These are phyloP conservation scores for Crossaster papposus DNA, from an alignment of 53 echinoderm and acorn worm genomes.

Conservation along the genomic window DNA sequence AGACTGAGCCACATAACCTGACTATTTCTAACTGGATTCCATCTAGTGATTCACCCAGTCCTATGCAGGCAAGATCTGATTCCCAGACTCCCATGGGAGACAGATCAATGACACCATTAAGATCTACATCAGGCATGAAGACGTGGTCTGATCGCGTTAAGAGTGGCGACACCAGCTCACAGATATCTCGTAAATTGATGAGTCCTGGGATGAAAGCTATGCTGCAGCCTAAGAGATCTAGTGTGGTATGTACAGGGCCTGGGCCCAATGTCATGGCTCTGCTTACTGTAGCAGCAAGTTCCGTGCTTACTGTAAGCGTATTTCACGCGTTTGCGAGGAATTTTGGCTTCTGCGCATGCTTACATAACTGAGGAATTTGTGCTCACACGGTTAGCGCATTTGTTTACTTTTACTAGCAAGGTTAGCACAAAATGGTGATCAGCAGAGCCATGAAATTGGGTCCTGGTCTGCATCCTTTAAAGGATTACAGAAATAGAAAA, in stretches of 20 bases:
- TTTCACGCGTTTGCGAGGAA: too few relatives aligned
- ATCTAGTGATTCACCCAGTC: conserved; percentile 45
- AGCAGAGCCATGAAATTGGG: too few relatives aligned
- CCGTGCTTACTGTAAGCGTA: too few relatives aligned
- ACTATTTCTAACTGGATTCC: conserved; percentile 45
- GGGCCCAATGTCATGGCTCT: too few relatives aligned
- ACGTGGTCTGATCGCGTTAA: conserved; percentile 57
- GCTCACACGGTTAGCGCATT: too few relatives aligned
- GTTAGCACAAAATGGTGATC: too few relatives aligned
- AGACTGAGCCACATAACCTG: conserved; percentile 31
- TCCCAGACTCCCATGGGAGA: conserved; percentile 56
- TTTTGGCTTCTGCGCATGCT: too few relatives aligned
- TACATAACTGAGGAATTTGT: too few relatives aligned
- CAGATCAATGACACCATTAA: conserved; percentile 31
- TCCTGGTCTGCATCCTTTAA: too few relatives aligned
- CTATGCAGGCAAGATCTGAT: conserved; percentile 36
- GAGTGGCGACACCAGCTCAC: conserved; percentile 46
- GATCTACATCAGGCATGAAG: conserved; percentile 51
- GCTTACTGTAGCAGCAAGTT: too few relatives aligned
- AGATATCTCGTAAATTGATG: conserved; percentile 51
- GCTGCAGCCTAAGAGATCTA: conserved; percentile 40
- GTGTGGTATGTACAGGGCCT: conserved; percentile 55
- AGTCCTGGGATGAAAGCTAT: conserved; percentile 54
- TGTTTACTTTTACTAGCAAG: too few relatives aligned
- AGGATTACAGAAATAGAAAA: too few relatives aligned